Conservation (phyloP, 2,113 vertebrate species). For the Pimephales promelas region DNA sequence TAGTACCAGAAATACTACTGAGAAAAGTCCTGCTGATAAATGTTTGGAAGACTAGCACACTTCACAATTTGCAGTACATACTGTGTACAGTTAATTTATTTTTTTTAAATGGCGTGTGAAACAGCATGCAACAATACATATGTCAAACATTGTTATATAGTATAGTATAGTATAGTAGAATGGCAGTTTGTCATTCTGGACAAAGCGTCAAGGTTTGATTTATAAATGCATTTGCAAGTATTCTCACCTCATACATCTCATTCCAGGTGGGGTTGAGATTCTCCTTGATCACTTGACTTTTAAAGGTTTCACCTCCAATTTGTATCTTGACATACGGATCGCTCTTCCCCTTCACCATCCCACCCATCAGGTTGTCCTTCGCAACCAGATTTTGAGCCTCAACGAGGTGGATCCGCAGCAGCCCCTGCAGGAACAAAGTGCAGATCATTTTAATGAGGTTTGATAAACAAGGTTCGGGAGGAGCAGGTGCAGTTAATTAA, state of each 20-base stretch:
- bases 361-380: slow-evolving; percentile 88
- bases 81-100: not conserved
- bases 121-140: not conserved
- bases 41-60: not conserved
- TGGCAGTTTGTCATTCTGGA: not conserved
- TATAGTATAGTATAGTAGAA: not conserved
- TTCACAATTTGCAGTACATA: not conserved
- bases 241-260: slow-evolving; percentile 87
- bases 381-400: slow-evolving; percentile 87
- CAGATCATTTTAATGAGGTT: too few relatives aligned
- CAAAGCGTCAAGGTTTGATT: not conserved
- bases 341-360: slow-evolving; percentile 88
- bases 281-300: slow-evolving; percentile 79
- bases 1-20: too few relatives aligned
- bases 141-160: not conserved
- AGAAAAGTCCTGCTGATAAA: not conserved
- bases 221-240: not conserved
- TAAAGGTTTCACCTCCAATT: slow-evolving; percentile 82
- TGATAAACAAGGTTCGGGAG: too few relatives aligned
- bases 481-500: too few relatives aligned
- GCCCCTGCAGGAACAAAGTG: slow-evolving; percentile 70
- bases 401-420: slow-evolving; percentile 87
- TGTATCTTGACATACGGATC: slow-evolving; percentile 87
- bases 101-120: not conserved
- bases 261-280: slow-evolving; percentile 91